These are phyloP conservation scores for Calyptommatus sinebrachiatus DNA, from an alignment of 2,113 vertebrate genomes.

Conservation along the genomic window DNA sequence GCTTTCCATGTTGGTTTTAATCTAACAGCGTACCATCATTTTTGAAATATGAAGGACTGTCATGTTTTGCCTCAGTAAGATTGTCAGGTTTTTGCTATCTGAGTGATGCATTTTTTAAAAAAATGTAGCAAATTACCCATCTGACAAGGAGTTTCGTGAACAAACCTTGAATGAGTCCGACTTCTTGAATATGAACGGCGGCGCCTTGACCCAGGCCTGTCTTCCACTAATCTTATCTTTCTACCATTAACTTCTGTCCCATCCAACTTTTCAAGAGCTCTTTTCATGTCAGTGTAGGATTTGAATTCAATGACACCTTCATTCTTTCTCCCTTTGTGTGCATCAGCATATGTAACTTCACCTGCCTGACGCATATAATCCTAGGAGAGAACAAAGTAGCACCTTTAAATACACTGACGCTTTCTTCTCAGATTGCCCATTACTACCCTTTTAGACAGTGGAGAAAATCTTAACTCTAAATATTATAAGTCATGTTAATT, in stretches of 20 bases:
- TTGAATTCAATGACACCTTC: slow-evolving; percentile 97
- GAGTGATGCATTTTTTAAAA: neutral
- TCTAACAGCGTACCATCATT: neutral
- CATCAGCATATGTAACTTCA: slow-evolving; percentile 95
- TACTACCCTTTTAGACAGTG: neutral
- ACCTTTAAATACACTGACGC: slow-evolving; percentile 42
- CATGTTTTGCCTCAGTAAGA: neutral
- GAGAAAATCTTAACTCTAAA: neutral
- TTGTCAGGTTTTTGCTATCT: neutral
- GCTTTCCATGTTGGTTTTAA: neutral
- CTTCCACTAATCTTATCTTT: slow-evolving; percentile 95
- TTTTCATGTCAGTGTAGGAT: slow-evolving; percentile 96
- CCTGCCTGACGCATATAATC: slow-evolving; percentile 98
- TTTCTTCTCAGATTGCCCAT: slow-evolving; percentile 21
- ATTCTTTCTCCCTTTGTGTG: slow-evolving; percentile 92
- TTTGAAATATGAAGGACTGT: neutral
- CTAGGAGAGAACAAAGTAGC: slow-evolving; percentile 69
- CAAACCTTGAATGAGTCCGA: slow-evolving; percentile 83
- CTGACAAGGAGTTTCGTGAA: neutral
- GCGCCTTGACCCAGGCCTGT: slow-evolving; percentile 86
- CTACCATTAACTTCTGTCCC: slow-evolving; percentile 95
- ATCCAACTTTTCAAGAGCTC: slow-evolving; percentile 95
- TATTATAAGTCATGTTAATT: neutral
- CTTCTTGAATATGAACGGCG: slow-evolving; percentile 91
- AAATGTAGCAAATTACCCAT: neutral